Evolutionary conservation across 2,797 vertebrate species (phyloP).

Genomic region (Peromyscus aztecus): DNA sequence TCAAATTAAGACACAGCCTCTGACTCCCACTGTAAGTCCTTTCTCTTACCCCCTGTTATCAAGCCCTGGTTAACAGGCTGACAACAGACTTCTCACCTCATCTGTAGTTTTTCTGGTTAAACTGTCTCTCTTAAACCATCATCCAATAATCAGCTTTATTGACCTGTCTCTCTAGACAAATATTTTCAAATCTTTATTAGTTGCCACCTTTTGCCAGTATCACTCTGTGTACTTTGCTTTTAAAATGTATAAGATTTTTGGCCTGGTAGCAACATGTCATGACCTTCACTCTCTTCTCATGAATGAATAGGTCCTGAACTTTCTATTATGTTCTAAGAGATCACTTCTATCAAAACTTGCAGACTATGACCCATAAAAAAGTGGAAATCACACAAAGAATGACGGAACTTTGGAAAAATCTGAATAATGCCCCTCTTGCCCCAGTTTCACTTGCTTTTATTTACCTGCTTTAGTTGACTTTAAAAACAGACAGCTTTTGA

Average conservation of each 20-base stretch:
- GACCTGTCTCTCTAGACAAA: neutral
- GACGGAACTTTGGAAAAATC: neutral
- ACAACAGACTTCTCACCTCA: neutral
- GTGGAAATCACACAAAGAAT: neutral
- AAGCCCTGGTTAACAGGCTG: neutral
- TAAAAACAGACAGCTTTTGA: neutral
- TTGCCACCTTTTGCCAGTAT: neutral
- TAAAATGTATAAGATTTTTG: neutral
- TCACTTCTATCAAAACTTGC: neutral
- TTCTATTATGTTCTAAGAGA: neutral
- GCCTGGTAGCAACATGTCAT: neutral
- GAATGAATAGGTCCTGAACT: neutral
- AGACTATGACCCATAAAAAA: neutral
- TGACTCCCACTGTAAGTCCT: neutral
- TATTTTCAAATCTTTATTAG: neutral
- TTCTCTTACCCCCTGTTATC: neutral
- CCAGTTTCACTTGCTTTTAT: neutral
- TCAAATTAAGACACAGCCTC: neutral
- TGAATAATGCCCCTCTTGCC: neutral
- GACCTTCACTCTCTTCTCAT: neutral
- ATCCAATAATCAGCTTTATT: neutral
- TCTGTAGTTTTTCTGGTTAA: neutral
- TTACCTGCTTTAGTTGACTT: neutral
- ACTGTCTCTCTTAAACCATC: neutral
- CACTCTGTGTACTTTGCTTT: neutral